These are phyloP conservation scores for Meriones psammophilus DNA, from an alignment of 2,797 vertebrate genomes.

Conservation along the genomic window DNA sequence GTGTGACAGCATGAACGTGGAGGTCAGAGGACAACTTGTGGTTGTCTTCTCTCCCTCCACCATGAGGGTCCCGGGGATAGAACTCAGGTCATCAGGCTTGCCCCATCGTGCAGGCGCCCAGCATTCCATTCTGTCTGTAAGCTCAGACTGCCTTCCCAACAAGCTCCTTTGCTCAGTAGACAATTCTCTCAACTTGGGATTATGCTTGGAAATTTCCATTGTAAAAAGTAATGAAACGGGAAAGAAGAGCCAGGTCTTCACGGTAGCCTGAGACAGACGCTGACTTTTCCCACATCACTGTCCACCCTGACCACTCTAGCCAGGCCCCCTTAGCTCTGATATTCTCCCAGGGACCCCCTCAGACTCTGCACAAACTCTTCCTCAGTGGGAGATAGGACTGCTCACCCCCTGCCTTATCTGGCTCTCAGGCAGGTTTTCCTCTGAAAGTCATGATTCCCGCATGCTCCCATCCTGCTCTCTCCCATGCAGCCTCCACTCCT, in stretches of 20 bases:
- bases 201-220: not conserved
- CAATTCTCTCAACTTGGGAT: not conserved
- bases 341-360: not conserved
- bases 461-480: not conserved
- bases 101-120: not conserved
- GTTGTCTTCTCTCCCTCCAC: not conserved
- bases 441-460: not conserved
- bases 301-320: not conserved
- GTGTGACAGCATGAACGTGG: not conserved
- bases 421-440: no score
- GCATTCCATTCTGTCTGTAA: not conserved
- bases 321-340: not conserved
- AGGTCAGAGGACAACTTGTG: not conserved
- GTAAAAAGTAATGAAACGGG: slow-evolving; percentile 16
- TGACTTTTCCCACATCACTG: not conserved
- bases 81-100: not conserved
- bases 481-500: not conserved
- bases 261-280: not conserved
- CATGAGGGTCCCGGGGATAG: not conserved
- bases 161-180: not conserved
- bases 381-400: not conserved
- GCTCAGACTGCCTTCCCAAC: not conserved
- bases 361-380: not conserved
- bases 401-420: not conserved
- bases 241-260: not conserved